These are phyloP conservation scores for Ochotona princeps DNA, from an alignment of 2,113 vertebrate species.

Conservation along the genomic window DNA sequence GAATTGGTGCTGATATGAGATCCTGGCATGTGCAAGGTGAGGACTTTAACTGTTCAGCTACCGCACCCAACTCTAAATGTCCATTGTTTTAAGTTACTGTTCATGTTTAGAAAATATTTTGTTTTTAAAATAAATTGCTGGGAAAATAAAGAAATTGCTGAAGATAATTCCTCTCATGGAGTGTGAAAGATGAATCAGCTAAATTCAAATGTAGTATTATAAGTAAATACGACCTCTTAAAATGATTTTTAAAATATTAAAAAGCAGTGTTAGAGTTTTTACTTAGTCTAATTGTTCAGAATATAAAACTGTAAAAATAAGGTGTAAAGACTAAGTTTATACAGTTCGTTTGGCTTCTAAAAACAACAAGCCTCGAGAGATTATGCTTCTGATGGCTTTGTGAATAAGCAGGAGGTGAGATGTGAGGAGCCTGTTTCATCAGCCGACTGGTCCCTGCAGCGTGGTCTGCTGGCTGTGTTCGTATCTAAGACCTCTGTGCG, in stretches of 20 bases:
- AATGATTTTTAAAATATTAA: slow-evolving; percentile 9
- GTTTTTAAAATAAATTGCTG: not conserved
- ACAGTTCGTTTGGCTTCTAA: not conserved
- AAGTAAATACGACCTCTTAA: not conserved
- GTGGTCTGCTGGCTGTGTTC: not conserved
- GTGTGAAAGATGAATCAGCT: slow-evolving; percentile 20
- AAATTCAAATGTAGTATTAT: not conserved
- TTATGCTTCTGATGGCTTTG: not conserved
- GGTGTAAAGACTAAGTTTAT: not conserved
- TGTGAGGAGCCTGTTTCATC: not conserved
- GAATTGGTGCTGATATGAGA: too few relatives aligned
- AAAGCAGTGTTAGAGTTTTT: not conserved
- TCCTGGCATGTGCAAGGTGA: too few relatives aligned
- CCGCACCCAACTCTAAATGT: not conserved
- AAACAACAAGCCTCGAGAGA: not conserved
- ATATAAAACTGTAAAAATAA: slow-evolving; percentile 41
- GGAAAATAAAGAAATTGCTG: not conserved
- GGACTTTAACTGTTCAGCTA: too few relatives aligned
- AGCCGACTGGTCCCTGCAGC: not conserved
- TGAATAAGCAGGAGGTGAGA: not conserved
- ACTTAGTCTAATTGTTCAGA: slow-evolving; percentile 4
- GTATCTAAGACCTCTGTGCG: not conserved
- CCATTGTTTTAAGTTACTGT: not conserved
- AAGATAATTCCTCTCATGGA: slow-evolving; percentile 1
- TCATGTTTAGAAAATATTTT: slow-evolving; percentile 21